Evolutionary conservation across 2,113 vertebrate genomes (phyloP).

Genomic region (Cricetomys ansorgei): DNA sequence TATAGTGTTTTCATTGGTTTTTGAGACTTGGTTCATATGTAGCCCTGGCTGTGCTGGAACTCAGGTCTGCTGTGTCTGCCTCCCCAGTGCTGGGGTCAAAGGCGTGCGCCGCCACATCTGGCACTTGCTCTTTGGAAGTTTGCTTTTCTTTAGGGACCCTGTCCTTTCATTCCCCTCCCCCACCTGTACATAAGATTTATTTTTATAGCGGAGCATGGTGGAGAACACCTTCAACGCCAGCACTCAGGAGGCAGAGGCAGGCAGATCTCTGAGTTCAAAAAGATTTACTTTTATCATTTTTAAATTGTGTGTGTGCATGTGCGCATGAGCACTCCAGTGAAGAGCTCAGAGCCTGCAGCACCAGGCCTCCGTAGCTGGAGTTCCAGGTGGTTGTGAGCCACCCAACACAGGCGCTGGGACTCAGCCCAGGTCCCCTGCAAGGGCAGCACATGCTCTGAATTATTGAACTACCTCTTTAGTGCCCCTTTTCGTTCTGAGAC

Average conservation of each 20-base stretch:
- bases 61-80: neutral
- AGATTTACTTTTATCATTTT: neutral
- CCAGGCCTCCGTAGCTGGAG: neutral
- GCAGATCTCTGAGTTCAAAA: too few species aligned
- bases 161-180: too few species aligned
- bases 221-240: too few species aligned
- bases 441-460: neutral
- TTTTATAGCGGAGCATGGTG: too few species aligned
- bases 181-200: too few species aligned
- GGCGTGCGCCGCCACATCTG: too few species aligned
- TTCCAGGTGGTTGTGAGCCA: neutral
- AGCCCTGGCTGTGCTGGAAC: neutral
- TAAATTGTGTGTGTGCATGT: too few species aligned
- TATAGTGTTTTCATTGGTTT: neutral
- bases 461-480: neutral
- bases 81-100: neutral
- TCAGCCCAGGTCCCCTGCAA: neutral
- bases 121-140: too few species aligned
- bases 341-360: neutral
- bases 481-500: neutral
- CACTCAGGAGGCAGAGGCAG: too few species aligned
- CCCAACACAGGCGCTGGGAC: neutral
- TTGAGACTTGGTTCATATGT: neutral
- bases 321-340: neutral
- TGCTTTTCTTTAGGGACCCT: too few species aligned